phyloP scores from a whole-genome alignment of 2,113 vertebrate genomes.

The Mesoclemmys tuberculata region DNA sequence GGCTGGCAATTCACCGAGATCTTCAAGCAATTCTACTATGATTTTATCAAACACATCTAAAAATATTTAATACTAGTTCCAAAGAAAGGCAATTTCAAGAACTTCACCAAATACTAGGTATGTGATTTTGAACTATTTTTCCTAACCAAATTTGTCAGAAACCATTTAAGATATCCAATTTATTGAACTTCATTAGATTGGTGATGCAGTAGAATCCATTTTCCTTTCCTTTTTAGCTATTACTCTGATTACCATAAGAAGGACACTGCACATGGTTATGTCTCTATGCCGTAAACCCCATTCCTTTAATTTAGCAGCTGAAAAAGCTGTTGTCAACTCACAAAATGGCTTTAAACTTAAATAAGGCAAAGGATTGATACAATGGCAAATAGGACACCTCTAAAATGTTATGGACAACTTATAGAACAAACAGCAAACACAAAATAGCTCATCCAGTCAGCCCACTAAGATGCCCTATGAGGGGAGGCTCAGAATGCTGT shows the following conservation, averaged over 20 bases:
- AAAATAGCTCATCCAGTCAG: neutral
- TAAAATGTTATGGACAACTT: neutral
- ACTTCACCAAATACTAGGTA: neutral
- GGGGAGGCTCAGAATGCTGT: neutral
- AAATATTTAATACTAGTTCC: slow-evolving; percentile 29
- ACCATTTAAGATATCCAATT: neutral
- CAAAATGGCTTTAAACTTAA: neutral
- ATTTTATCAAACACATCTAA: slow-evolving; percentile 44
- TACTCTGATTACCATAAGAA: neutral
- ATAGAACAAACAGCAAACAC: neutral
- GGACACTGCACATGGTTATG: neutral
- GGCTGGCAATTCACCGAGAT: slow-evolving; percentile 33
- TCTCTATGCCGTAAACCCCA: neutral
- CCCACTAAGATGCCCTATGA: fast-evolving
- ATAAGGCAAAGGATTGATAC: neutral
- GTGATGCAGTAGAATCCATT: neutral
- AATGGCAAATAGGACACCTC: neutral
- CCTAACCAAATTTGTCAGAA: neutral
- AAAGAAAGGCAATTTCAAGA: slow-evolving; percentile 30
- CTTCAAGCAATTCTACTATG: slow-evolving; percentile 44
- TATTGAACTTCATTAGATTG: neutral
- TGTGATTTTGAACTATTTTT: neutral
- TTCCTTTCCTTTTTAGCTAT: neutral
- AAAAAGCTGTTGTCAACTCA: neutral
- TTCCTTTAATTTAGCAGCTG: neutral